Evolutionary conservation across 2,888 invertebrate species (phyloP), one percentile per base, ranked within the genome.

Genomic region (Latheticus oryzae): DNA sequence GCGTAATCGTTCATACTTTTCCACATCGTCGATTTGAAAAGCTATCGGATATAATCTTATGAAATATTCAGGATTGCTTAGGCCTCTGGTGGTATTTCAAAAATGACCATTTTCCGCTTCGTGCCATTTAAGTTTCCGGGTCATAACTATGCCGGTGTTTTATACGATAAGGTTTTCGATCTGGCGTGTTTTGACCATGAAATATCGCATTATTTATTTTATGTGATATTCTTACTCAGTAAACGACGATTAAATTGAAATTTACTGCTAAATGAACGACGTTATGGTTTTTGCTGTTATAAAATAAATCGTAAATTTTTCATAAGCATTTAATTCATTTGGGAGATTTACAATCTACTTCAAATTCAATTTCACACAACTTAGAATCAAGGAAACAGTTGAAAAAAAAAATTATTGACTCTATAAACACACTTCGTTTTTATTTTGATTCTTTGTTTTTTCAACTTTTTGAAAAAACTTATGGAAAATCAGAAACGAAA

Each of bases 121-220:
- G 65, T 63, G 62, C 68, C 65, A 67, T 70, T 69, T 66, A 62
- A 66, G 67, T 68, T 71, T 71, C 71, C 71, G 70, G 66, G 61
- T 58, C 62, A 65, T 71, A 70, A 71, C 69, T 54, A 60, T 51
- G 40, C 56, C 60, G 58, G 48, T 61, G 64, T 63, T 67, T 67
- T 61, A 66, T 64, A 60, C 53, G 65, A 65, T 67, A 66, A 64
- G 56, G 56, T 37, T 54, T 48, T 54, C 56, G 60, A 57, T 60
- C 52, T 35, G 45, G 42, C 58, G 23, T 48, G 45, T 50, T 54
- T 54, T 56, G 56, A 54, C 59, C 50, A 37, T 52, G 57, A 66
- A 64, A 63, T 65, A 63, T 59, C 55, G 60, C 54, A 42, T 58
- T 61, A 57, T 62, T 64, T 64, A 65, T 61, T 63, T 63, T 58